Conservation (phyloP, 2,797 vertebrate genomes). For the Lophotriccus pileatus region DNA sequence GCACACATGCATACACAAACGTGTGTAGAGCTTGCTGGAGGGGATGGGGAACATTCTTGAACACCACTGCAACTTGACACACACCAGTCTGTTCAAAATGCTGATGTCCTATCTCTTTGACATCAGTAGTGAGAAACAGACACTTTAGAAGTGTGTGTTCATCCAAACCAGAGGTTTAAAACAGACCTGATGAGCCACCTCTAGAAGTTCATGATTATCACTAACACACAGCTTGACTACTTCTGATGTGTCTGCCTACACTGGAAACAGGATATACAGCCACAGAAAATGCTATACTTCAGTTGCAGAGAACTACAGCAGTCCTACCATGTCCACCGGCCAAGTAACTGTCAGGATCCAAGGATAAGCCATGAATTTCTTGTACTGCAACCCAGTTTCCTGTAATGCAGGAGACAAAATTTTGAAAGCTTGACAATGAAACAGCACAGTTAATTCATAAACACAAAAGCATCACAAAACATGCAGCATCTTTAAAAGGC, state of each 20-base stretch:
- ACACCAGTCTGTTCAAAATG: neutral
- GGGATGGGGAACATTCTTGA: neutral
- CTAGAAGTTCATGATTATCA: neutral
- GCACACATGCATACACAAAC: neutral
- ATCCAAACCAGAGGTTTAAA: neutral
- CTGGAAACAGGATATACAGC: neutral
- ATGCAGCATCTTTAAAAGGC: neutral
- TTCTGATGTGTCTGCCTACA: neutral
- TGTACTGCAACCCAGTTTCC: conserved; percentile 88
- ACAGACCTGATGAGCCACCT: neutral
- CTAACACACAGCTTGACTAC: neutral
- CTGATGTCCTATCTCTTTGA: neutral
- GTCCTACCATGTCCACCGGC: conserved; percentile 84
- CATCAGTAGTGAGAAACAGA: neutral
- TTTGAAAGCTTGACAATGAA: neutral
- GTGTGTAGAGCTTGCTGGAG: neutral
- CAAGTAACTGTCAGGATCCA: conserved; percentile 96
- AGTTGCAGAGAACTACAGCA: neutral
- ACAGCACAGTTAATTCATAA: neutral
- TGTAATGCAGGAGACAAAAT: conserved; percentile 52
- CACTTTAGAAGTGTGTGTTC: neutral
- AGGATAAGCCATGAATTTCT: conserved; percentile 91
- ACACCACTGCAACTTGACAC: neutral
- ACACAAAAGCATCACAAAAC: neutral
- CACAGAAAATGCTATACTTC: neutral